phyloP scores from a whole-genome alignment of 1,140 invertebrate species.

The Pygmarrhopalites habei region DNA sequence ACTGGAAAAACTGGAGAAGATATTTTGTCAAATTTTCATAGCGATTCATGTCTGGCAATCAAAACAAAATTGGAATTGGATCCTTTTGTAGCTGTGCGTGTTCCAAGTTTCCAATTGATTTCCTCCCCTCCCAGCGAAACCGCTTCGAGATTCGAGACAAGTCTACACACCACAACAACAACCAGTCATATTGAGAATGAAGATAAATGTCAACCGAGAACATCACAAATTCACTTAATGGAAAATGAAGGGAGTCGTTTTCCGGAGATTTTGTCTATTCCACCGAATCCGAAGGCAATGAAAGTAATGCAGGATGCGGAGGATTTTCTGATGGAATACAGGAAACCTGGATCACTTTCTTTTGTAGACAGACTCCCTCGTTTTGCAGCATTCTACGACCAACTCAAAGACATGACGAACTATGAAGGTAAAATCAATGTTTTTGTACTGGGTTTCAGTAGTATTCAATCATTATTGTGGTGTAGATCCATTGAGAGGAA shows the following conservation, averaged over 20 bases:
- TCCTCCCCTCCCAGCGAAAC: not conserved
- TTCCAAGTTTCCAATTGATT: constrained; percentile 1
- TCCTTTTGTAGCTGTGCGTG: not conserved
- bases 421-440: too few species aligned
- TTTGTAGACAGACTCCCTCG: not conserved
- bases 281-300: not conserved
- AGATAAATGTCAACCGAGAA: not conserved
- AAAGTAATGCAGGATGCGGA: not conserved
- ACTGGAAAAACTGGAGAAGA: too few species aligned
- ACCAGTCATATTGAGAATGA: not conserved
- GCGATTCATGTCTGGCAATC: too few species aligned
- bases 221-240: not conserved
- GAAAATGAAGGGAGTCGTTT: not conserved
- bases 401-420: not conserved
- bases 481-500: too few species aligned
- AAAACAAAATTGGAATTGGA: not conserved
- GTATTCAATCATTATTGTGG: too few species aligned
- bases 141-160: not conserved
- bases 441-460: too few species aligned
- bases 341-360: not conserved
- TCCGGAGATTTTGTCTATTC: not conserved
- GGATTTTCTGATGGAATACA: not conserved
- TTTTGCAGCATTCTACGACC: constrained; percentile 3
- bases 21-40: too few species aligned
- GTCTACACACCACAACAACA: not conserved